phyloP scores from a whole-genome alignment of 2,888 invertebrate genomes.

The Philopedon plagiatum region DNA sequence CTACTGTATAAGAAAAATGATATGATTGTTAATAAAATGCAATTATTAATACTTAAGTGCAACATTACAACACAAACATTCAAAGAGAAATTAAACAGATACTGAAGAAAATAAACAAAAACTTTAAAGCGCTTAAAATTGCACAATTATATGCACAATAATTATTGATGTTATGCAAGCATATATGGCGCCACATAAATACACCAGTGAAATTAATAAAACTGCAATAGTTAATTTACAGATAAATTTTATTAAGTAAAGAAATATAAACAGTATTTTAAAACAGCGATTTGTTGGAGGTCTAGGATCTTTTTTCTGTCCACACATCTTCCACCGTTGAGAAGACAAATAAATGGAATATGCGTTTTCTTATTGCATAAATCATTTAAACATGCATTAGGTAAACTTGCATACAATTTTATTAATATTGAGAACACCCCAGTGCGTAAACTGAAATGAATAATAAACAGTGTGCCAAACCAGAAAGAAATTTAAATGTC shows the following conservation, averaged over 20 bases:
- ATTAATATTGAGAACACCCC: not conserved
- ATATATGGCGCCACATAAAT: not conserved
- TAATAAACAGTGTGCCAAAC: too few relatives aligned
- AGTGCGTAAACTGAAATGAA: not conserved
- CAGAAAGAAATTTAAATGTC: not conserved
- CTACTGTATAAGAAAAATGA: too few relatives aligned
- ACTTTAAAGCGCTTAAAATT: not conserved
- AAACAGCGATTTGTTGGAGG: too few relatives aligned
- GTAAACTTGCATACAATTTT: too few relatives aligned
- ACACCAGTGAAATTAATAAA: not conserved
- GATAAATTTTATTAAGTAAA: not conserved
- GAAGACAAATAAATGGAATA: too few relatives aligned
- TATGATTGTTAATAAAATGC: not conserved
- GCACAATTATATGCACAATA: not conserved
- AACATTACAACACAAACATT: not conserved
- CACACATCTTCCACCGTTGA: too few relatives aligned
- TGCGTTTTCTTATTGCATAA: too few relatives aligned
- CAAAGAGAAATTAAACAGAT: conserved; percentile 2
- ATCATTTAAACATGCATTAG: too few relatives aligned
- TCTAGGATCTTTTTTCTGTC: too few relatives aligned
- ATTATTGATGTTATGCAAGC: not conserved
- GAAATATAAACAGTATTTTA: not conserved
- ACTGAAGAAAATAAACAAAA: not conserved
- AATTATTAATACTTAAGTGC: not conserved
- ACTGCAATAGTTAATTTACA: too few relatives aligned